These are phyloP conservation scores for Pristionchus mayeri DNA, from an alignment of 2,888 invertebrate species.

Conservation along the genomic window DNA sequence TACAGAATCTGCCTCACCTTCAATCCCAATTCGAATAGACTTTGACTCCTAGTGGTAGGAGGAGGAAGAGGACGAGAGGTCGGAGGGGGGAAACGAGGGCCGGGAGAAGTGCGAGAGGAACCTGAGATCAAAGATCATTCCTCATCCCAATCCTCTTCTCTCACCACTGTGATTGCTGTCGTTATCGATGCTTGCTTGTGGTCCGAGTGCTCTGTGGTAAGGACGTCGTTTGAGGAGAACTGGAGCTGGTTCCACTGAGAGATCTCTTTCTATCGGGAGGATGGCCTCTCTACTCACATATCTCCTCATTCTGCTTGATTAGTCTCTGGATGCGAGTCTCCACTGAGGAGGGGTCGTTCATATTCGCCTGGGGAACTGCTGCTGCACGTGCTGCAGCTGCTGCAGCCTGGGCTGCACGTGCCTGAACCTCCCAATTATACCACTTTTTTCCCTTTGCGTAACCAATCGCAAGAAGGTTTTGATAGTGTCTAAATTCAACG, in stretches of 20 bases:
- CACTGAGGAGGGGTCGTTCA: constrained; percentile 9
- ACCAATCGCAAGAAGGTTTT: too few relatives aligned
- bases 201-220: constrained; percentile 33
- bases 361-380: constrained; percentile 18
- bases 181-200: constrained; percentile 40
- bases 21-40: constrained; percentile 44
- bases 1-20: constrained; percentile 19
- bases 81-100: constrained; percentile 16
- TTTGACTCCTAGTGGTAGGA: constrained; percentile 45
- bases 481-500: too few relatives aligned
- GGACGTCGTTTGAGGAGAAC: constrained; percentile 46
- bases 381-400: constrained; percentile 44
- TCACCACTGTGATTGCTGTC: constrained; percentile 49
- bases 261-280: not conserved
- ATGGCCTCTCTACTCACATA: not conserved
- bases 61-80: not conserved
- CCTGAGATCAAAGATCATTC: constrained; percentile 46
- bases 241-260: constrained; percentile 44
- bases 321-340: constrained; percentile 24
- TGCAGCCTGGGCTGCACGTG: constrained; percentile 35
- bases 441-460: too few relatives aligned
- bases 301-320: constrained; percentile 37
- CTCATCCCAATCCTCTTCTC: not conserved
- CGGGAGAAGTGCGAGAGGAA: constrained; percentile 44
- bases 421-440: not conserved